Evolutionary conservation across 2,113 vertebrate genomes (phyloP).

Genomic region (Myiozetetes cayanensis): DNA sequence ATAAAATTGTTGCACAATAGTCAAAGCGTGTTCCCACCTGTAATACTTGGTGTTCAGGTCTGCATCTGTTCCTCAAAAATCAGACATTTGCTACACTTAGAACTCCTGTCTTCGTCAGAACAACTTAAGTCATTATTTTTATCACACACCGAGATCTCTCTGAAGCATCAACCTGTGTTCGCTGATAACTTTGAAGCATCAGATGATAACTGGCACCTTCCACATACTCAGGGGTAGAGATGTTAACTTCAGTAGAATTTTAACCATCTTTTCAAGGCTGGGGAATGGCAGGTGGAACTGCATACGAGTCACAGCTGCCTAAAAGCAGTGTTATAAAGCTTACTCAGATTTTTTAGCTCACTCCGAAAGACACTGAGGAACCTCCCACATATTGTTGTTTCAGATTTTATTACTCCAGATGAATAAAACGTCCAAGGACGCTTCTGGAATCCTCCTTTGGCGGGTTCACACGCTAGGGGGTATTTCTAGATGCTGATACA

Average conservation of each 20-base stretch:
- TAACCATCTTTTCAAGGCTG: background rate
- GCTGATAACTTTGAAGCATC: background rate
- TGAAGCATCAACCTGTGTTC: background rate
- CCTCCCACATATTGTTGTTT: background rate
- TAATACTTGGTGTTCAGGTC: background rate
- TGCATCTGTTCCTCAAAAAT: background rate
- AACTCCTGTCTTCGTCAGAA: background rate
- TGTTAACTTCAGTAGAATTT: background rate
- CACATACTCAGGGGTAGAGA: background rate
- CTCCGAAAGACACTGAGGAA: background rate
- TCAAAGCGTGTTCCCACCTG: rapidly evolving
- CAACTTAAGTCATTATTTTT: background rate
- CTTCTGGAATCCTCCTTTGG: background rate
- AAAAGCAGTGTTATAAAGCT: background rate
- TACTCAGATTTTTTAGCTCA: background rate
- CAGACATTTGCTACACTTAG: background rate
- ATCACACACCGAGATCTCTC: background rate
- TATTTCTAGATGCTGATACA: background rate
- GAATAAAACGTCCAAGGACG: background rate
- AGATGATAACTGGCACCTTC: background rate
- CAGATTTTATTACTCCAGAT: background rate
- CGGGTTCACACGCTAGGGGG: background rate
- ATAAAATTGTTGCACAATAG: background rate
- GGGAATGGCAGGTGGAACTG: background rate
- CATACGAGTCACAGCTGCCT: background rate